phyloP scores from a whole-genome alignment of 2,113 vertebrate genomes.

The Oceanites oceanicus region DNA sequence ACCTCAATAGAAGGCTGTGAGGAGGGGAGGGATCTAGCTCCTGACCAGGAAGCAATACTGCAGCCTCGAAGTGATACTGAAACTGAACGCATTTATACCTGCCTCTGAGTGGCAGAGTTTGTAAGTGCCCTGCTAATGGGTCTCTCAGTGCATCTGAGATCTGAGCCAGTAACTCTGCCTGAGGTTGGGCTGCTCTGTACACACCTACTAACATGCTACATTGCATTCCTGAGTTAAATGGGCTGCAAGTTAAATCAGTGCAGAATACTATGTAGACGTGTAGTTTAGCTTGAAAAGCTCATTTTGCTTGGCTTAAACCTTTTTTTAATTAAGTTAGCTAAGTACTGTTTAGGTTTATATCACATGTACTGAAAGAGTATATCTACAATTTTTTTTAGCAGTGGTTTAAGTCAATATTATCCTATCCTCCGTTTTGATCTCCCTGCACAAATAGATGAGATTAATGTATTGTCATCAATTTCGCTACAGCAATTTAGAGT shows the following conservation, averaged over 20 bases:
- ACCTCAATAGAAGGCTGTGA: not conserved
- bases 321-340: not conserved
- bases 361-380: not conserved
- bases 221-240: not conserved
- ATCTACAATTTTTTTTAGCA: not conserved
- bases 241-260: not conserved
- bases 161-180: not conserved
- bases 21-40: not conserved
- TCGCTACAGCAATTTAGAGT: not conserved
- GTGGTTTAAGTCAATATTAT: not conserved
- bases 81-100: not conserved
- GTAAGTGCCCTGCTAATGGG: not conserved
- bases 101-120: not conserved
- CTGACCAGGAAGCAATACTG: not conserved
- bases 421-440: not conserved
- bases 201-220: not conserved
- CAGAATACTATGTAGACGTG: not conserved
- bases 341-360: not conserved
- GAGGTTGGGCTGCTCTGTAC: not conserved
- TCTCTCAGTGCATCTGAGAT: not conserved
- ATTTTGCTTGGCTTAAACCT: not conserved
- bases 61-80: slow-evolving; percentile 12
- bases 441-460: not conserved
- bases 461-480: not conserved
- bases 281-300: not conserved